Evolutionary conservation across 2,888 invertebrate species (phyloP).

Genomic region (Apotomis turbidana): DNA sequence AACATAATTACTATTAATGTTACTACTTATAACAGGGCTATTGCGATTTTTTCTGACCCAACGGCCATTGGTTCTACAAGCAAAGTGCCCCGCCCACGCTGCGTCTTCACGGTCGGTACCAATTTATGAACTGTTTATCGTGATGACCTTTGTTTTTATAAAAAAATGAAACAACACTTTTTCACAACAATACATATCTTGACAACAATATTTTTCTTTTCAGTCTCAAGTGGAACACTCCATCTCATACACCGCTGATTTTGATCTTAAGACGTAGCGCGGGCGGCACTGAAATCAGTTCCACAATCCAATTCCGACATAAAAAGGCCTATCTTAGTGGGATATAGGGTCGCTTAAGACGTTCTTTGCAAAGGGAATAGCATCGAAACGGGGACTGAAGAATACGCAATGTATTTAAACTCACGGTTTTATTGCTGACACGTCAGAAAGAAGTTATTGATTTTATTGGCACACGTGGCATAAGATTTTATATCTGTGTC

Average conservation of each 20-base stretch:
- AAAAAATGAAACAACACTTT: not conserved
- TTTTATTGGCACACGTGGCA: constrained; percentile 10
- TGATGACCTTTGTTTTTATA: too few relatives aligned
- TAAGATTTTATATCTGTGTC: not conserved
- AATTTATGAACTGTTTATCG: too few relatives aligned
- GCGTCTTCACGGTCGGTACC: too few relatives aligned
- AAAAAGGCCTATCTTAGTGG: constrained; percentile 1
- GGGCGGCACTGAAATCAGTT: constrained; percentile 24
- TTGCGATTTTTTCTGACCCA: too few relatives aligned
- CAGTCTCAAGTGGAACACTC: constrained; percentile 20
- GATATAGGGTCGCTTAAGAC: not conserved
- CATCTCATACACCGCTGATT: constrained; percentile 34
- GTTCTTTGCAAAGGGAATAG: not conserved
- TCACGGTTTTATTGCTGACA: constrained; percentile 24
- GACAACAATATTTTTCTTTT: not conserved
- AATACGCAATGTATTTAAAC: constrained; percentile 35
- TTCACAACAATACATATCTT: not conserved
- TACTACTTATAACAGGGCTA: too few relatives aligned
- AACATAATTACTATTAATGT: too few relatives aligned
- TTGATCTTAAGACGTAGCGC: constrained; percentile 28
- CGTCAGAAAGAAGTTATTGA: constrained; percentile 14
- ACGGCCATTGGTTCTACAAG: too few relatives aligned
- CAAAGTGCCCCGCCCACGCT: too few relatives aligned
- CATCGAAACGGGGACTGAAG: constrained; percentile 14
- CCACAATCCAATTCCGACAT: constrained; percentile 6